Evolutionary conservation across 1,140 invertebrate species (phyloP), one percentile per base, ranked within the genome.

Genomic region (Pomacea maculata): DNA sequence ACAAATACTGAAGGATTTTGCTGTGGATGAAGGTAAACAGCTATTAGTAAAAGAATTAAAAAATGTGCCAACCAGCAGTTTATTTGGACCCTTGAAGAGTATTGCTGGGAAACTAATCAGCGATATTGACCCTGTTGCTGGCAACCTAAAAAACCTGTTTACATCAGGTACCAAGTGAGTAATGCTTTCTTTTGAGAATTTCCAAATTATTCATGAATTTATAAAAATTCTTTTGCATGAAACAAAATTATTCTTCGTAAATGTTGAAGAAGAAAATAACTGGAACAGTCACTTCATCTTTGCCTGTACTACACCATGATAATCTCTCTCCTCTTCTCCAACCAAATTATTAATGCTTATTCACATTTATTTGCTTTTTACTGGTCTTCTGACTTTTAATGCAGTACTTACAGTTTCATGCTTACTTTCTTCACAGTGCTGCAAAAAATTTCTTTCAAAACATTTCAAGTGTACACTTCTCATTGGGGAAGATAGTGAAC

Each of bases 71-170:
- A 25, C 54, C 17, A 67, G 3, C 6, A 1, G 52, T 65, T 5
- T 79, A 6, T n/a, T 67, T 5, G 77, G 61, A 68, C 77, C 65
- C 12, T 2, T 79, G 65, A 79, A 79, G 77, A 65, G 54, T 29
- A 54, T 79, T 55, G 25, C 65, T 8, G 21, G 9, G 1, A 54
- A 79, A 34, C 34, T 79, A 12, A 54, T 70, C 21, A 54, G 19
- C 1, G 29, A 70, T n/a, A 55, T 67, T n/a, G 21, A 68, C n/a
- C 68, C 25, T 52, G 21, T 54, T 54, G 19, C 52, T 15, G 19
- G n/a, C 8, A 57, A 70, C 17, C 45, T 79, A 34, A 70, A 55
- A 29, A 79, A 68, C 12, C 65, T 70, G 12, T 52, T 63, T 29
- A 29, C 7, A 1, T 10, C 7, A 1, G 75, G 29, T 4, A 8